Conservation (phyloP, 2,113 vertebrate genomes). For the Perca flavescens region DNA sequence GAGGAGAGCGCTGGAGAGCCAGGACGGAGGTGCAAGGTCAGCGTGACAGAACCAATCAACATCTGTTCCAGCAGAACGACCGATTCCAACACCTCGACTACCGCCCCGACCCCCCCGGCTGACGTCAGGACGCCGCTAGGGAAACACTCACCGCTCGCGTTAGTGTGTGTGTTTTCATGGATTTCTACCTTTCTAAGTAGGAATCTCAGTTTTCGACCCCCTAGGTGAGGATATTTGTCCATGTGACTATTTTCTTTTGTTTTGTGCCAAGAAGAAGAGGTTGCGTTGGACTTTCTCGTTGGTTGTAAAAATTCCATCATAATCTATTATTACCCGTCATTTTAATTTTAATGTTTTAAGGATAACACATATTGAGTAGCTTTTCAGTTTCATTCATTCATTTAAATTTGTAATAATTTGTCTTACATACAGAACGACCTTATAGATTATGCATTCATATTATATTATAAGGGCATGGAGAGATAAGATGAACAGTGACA, state of each 20-base stretch:
- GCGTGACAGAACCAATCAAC: constrained; percentile 65
- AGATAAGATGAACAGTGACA: no score
- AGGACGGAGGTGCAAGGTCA: constrained; percentile 61
- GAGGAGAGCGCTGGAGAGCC: constrained; percentile 10
- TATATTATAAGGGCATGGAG: no score
- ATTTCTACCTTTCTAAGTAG: neutral
- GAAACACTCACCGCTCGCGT: constrained; percentile 51
- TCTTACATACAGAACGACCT: no score
- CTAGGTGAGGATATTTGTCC: neutral
- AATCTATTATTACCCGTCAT: no score
- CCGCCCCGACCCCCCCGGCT: constrained; percentile 20
- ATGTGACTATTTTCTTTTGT: neutral
- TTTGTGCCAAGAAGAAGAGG: no score
- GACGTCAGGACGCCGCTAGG: constrained; percentile 56
- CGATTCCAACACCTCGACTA: constrained; percentile 39
- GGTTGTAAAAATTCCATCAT: no score
- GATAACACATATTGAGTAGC: no score
- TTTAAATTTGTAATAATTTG: no score
- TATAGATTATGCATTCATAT: no score
- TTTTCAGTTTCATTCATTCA: no score
- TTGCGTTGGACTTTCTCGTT: no score
- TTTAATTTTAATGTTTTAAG: no score
- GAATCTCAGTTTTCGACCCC: neutral
- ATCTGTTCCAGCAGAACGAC: constrained; percentile 63
- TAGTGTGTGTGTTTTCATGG: neutral